Conservation (phyloP, 2,888 invertebrate species). For the Caenorhabditis macrosperma region DNA sequence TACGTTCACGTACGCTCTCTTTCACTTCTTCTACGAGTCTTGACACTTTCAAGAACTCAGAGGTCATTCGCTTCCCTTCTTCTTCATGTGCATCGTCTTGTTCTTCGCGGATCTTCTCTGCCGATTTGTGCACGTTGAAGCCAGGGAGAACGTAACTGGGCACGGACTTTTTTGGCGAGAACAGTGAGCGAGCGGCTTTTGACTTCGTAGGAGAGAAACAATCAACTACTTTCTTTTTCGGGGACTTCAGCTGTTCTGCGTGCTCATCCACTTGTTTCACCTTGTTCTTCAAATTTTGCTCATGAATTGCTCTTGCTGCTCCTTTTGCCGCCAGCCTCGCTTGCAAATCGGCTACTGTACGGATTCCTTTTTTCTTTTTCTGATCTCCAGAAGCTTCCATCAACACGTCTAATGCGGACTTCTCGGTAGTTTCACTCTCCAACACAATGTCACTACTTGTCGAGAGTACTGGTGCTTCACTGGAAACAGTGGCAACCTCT, state of each 20-base stretch:
- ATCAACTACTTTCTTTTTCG: slow-evolving; percentile 33
- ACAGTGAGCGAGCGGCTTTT: slow-evolving; percentile 25
- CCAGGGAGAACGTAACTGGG: slow-evolving; percentile 50
- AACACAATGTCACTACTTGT: slow-evolving; percentile 10
- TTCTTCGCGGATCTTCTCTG: slow-evolving; percentile 47
- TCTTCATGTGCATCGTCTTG: slow-evolving; percentile 40
- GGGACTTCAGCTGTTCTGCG: slow-evolving; percentile 52
- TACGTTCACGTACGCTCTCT: slow-evolving; percentile 18
- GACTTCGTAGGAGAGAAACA: slow-evolving; percentile 8
- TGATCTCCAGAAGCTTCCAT: slow-evolving; percentile 11
- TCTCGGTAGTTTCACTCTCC: background rate
- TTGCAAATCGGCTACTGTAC: slow-evolving; percentile 58
- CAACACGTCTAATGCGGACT: slow-evolving; percentile 42
- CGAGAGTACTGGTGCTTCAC: slow-evolving; percentile 14
- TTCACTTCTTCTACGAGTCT: slow-evolving; percentile 44
- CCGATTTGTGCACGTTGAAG: slow-evolving; percentile 36
- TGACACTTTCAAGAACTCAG: slow-evolving; percentile 42
- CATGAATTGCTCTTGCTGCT: slow-evolving; percentile 45
- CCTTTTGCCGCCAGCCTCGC: slow-evolving; percentile 50
- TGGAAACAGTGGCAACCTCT: background rate
- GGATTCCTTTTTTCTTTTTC: slow-evolving; percentile 31
- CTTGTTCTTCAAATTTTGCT: slow-evolving; percentile 56
- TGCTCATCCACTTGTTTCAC: slow-evolving; percentile 51
- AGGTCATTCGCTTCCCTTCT: slow-evolving; percentile 38
- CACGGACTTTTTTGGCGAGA: slow-evolving; percentile 32